Evolutionary conservation across 2,888 invertebrate genomes (phyloP).

Genomic region (Merodon equestris): DNA sequence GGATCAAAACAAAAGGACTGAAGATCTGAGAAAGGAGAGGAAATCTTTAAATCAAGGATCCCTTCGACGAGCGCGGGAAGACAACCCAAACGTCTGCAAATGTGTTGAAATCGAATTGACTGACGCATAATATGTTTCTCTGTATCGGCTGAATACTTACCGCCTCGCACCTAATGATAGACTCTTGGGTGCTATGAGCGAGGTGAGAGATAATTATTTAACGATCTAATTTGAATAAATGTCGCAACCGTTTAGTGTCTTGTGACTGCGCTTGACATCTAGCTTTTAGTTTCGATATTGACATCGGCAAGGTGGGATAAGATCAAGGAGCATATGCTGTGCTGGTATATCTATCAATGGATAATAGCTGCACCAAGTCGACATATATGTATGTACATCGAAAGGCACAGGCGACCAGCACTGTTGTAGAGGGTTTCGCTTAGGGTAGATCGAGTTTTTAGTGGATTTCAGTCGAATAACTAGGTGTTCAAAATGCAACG

Average conservation of each 20-base stretch:
- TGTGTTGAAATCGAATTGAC: conserved; percentile 59
- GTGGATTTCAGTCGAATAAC: too few relatives aligned
- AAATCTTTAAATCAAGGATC: conserved; percentile 47
- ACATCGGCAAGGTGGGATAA: too few relatives aligned
- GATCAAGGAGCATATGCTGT: too few relatives aligned
- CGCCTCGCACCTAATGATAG: not conserved
- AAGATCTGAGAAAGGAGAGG: conserved; percentile 1
- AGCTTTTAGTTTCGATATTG: too few relatives aligned
- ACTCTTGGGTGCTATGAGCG: not conserved
- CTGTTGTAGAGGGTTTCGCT: too few relatives aligned
- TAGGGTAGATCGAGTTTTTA: too few relatives aligned
- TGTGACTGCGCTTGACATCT: not conserved
- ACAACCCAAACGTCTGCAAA: conserved; percentile 28
- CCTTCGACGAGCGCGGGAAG: conserved; percentile 20
- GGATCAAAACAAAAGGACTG: not conserved
- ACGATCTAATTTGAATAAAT: conserved; percentile 62
- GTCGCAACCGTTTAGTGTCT: conserved; percentile 55
- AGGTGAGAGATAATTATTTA: conserved; percentile 47
- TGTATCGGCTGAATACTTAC: conserved; percentile 7
- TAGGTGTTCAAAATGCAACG: too few relatives aligned
- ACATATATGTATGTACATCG: too few relatives aligned
- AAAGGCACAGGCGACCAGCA: too few relatives aligned
- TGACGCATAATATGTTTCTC: conserved; percentile 28
- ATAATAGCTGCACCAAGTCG: too few relatives aligned
- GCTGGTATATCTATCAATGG: too few relatives aligned